Base-by-base conservation (phyloP, 2,113 vertebrate species). In the Nicator chloris region DNA sequence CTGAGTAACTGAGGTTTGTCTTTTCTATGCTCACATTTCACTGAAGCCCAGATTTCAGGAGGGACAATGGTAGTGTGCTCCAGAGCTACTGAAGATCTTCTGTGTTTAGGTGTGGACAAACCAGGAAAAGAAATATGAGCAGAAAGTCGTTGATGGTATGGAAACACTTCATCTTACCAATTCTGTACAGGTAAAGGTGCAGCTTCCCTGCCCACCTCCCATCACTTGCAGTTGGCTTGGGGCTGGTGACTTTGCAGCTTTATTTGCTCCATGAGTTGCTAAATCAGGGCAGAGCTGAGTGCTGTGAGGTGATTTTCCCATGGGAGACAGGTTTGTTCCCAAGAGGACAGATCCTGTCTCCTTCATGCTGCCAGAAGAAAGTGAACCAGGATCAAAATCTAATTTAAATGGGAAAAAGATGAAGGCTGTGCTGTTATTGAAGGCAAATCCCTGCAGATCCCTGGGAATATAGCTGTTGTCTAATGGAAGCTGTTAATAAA, bases 401-500 rank as follows among this genome's bases (percentile, higher is more conserved):
- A 93, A 88, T 95, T 92, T 87, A 44, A 42, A 70, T 83, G 40
- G 37, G n/a, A 22, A 77, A 80, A 75, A 73, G 49, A 73, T 53
- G 56, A 94, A 81, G 60, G 22, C 50, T 7, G 5, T 66, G 22
- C 10, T 73, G 11, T 89, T 96, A 82, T 85, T 93, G 77, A 79
- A 93, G 23, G 37, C 44, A 95, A 95, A 88, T 93, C 82, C 80
- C 61, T 7, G 6, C 61, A 88, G 61, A 76, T 82, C 54, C 61
- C 63, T 53, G 39, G 71, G 63, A 64, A 65, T 69, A 61, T 10
- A 77, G 70, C 83, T 86, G 33, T 45, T 83, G 76, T 88, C 69
- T 95, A 93, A 94, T 54, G 54, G 85, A 95, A 88, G 17, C 35
- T 9, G 6, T 72, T 90, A 96, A 95, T 93, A 96, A 95, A 94